phyloP scores from a whole-genome alignment of 2,888 invertebrate species.

The Minunthozetes semirufus region DNA sequence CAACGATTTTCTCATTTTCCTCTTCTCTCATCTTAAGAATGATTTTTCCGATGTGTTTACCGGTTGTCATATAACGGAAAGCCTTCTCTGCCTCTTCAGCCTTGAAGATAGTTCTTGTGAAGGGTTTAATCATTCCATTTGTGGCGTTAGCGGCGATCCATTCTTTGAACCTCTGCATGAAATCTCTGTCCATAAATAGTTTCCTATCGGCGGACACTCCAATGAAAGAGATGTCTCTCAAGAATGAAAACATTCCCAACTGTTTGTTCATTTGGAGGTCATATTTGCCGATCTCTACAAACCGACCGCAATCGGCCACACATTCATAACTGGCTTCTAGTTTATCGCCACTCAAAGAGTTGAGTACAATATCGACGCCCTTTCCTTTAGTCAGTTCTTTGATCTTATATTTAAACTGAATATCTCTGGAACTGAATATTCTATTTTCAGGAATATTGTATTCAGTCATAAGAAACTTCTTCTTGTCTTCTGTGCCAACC shows the following conservation, averaged over 20 bases:
- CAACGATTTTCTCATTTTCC: background rate
- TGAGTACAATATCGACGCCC: slow-evolving; percentile 85
- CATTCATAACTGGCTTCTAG: slow-evolving; percentile 54
- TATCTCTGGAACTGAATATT: too few relatives aligned
- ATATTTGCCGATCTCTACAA: background rate
- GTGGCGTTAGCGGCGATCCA: background rate
- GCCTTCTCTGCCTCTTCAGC: background rate
- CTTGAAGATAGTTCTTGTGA: background rate
- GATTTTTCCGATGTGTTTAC: background rate
- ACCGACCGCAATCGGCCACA: too few relatives aligned
- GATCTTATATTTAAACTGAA: slow-evolving; percentile 74
- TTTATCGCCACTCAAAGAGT: slow-evolving; percentile 93
- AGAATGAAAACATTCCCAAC: background rate
- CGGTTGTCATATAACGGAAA: background rate
- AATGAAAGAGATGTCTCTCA: background rate
- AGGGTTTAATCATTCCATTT: background rate
- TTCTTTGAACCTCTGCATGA: background rate
- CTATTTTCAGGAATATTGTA: slow-evolving; percentile 56
- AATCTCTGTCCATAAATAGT: background rate
- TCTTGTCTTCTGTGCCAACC: slow-evolving; percentile 69
- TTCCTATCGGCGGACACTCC: background rate
- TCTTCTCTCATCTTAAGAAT: background rate
- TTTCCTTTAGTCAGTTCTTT: slow-evolving; percentile 73
- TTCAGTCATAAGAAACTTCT: slow-evolving; percentile 72
- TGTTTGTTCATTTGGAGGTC: background rate